Evolutionary conservation across 2,113 vertebrate genomes (phyloP), one percentile per base, ranked within the genome.

Genomic region (Cyprinus carpio): DNA sequence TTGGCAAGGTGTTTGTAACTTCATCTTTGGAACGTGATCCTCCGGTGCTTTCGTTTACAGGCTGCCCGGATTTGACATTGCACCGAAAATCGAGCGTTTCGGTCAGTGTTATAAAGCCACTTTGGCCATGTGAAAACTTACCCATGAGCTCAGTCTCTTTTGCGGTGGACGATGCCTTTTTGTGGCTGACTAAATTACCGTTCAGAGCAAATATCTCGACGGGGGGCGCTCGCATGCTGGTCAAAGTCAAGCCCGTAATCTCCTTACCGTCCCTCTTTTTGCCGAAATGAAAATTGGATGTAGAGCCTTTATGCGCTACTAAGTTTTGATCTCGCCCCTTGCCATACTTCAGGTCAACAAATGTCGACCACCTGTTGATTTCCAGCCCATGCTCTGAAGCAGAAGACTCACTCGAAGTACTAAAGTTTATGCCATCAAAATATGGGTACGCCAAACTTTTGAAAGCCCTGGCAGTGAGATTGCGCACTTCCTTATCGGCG

Each of bases 401-500:
- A 3, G 97, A 96, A 78, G 97, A 97, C 85, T 96, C 97, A 2
- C 97, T 94, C 83, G 98, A 97, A 54, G 93, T 92, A 89, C 96
- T 95, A 90, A 97, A 94, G 83, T 93, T 94, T 58, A 97, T 93
- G 37, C 96, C 94, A 86, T 98, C 96, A 37, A 97, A 93, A 90
- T 96, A 97, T 0, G 97, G 97, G 75, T 96, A 96, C 0, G 98
- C 97, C 27, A 99, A 92, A 92, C 98, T 99, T 87, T 95, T 96
- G 94, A 99, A 99, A 54, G 97, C 92, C 46, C 93, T 92, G 89
- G 97, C 96, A 0, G 98, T 99, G 87, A 99, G 94, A 90, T 91
- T 98, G 46, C 98, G 95, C 91, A 99, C 98, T 90, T 99, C 98
- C 85, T 98, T 96, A 92, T 99, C 98, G 0, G 97, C 97, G 67